A percentile compares a stretch with the other conserved stretches of the same genome.
phyloP scores from a whole-genome alignment of 2,888 invertebrate genomes.

The Drosophila infuscata region DNA sequence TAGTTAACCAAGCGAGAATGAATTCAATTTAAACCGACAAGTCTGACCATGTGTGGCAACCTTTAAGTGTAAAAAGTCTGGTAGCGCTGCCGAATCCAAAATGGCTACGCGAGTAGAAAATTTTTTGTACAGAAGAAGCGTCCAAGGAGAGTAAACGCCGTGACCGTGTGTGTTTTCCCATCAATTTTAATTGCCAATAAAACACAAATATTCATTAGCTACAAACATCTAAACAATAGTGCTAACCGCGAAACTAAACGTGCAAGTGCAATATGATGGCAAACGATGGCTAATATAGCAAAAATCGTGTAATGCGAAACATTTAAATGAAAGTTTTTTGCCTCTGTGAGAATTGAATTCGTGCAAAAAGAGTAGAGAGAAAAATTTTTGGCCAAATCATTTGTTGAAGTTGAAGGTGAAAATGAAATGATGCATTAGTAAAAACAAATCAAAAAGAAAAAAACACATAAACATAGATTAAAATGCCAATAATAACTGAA shows the following conservation, averaged over 20 bases:
- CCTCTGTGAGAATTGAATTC: slow-evolving; percentile 62
- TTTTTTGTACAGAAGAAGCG: slow-evolving; percentile 83
- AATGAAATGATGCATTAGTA: slow-evolving; percentile 46
- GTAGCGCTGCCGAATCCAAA: slow-evolving; percentile 70
- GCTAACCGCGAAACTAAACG: slow-evolving; percentile 11
- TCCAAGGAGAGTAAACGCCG: slow-evolving; percentile 78
- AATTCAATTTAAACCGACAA: not conserved
- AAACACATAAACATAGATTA: slow-evolving; percentile 35
- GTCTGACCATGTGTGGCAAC: slow-evolving; percentile 48
- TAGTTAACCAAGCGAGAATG: not conserved
- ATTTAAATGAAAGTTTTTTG: slow-evolving; percentile 68
- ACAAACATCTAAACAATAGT: slow-evolving; percentile 63
- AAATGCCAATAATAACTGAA: slow-evolving; percentile 37
- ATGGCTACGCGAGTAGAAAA: slow-evolving; percentile 80
- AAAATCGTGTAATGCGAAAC: slow-evolving; percentile 32
- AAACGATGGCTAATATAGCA: slow-evolving; percentile 28
- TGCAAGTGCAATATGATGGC: slow-evolving; percentile 18
- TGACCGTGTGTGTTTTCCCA: slow-evolving; percentile 74
- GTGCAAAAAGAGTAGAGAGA: slow-evolving; percentile 63
- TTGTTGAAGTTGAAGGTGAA: slow-evolving; percentile 60
- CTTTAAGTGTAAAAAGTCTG: slow-evolving; percentile 19
- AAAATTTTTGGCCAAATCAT: slow-evolving; percentile 51
- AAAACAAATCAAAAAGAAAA: slow-evolving; percentile 1
- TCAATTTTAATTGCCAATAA: slow-evolving; percentile 58
- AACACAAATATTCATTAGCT: slow-evolving; percentile 53